Percentiles rank a stretch among this genome's conserved stretches.
Conservation (phyloP, 2,888 invertebrate genomes). For the Sarcophaga subvicina region DNA sequence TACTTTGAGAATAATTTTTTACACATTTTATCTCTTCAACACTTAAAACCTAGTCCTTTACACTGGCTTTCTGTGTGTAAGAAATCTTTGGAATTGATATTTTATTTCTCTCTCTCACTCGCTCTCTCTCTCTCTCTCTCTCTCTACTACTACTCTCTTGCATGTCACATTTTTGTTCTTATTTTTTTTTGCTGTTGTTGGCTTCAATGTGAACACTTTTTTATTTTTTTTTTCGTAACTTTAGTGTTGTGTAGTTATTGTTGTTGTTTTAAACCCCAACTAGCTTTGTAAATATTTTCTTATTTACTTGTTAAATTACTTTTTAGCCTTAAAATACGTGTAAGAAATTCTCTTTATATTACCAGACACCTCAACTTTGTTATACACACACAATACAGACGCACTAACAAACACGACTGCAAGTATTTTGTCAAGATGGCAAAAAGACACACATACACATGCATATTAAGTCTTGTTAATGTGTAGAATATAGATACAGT, state of each 20-base stretch:
- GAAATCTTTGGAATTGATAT: no score
- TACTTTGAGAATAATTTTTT: no score
- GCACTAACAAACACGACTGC: no score
- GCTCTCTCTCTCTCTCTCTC: no score
- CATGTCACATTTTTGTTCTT: neutral
- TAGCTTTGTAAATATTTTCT: constrained; percentile 27
- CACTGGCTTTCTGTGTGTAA: no score
- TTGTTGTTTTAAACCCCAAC: neutral
- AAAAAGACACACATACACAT: neutral
- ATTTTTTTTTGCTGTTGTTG: neutral
- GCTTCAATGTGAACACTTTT: neutral
- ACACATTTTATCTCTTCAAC: no score
- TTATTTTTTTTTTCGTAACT: neutral
- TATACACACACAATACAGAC: neutral
- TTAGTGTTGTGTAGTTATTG: neutral
- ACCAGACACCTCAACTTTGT: constrained; percentile 41
- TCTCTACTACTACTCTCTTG: no score
- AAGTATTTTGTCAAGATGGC: neutral
- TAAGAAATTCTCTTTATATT: constrained; percentile 39
- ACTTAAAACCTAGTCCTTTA: no score
- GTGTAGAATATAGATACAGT: no score
- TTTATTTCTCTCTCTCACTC: no score
- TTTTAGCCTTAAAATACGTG: constrained; percentile 40
- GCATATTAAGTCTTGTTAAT: neutral
- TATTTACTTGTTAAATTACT: constrained; percentile 46